Evolutionary conservation across 1,140 invertebrate genomes (phyloP).

Genomic region (Drosophila mauritiana): DNA sequence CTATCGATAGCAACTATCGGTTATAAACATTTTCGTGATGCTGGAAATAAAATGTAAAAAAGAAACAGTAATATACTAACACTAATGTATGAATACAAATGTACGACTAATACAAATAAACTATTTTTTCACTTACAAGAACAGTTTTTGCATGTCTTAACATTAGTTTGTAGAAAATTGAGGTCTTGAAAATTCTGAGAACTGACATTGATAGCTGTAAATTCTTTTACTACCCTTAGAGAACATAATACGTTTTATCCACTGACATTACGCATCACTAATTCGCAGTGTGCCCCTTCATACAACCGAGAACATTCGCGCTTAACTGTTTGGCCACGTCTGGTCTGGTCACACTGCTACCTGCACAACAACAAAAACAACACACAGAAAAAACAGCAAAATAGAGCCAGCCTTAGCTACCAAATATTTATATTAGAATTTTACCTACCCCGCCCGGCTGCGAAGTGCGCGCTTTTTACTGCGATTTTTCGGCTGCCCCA

Average conservation of each 20-base stretch:
- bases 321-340: no score
- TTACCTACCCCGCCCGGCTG: constrained; percentile 4
- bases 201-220: no score
- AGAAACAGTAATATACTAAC: no score
- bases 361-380: constrained; percentile 35
- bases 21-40: no score
- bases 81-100: no score
- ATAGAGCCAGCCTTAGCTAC: constrained; percentile 1
- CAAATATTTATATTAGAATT: constrained; percentile 19
- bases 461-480: constrained; percentile 13
- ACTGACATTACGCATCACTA: neutral
- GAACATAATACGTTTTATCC: neutral
- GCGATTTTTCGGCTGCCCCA: neutral
- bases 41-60: no score
- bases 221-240: no score
- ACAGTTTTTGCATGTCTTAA: no score
- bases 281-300: neutral
- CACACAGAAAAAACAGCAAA: constrained; percentile 15
- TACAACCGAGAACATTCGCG: neutral
- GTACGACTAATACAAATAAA: no score
- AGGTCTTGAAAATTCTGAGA: no score
- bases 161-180: no score
- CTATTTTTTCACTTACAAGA: no score
- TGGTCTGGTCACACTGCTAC: constrained; percentile 9
- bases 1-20: neutral